These are phyloP conservation scores for Venustaconcha ellipsiformis DNA, from an alignment of 1,140 invertebrate species.

Conservation along the genomic window DNA sequence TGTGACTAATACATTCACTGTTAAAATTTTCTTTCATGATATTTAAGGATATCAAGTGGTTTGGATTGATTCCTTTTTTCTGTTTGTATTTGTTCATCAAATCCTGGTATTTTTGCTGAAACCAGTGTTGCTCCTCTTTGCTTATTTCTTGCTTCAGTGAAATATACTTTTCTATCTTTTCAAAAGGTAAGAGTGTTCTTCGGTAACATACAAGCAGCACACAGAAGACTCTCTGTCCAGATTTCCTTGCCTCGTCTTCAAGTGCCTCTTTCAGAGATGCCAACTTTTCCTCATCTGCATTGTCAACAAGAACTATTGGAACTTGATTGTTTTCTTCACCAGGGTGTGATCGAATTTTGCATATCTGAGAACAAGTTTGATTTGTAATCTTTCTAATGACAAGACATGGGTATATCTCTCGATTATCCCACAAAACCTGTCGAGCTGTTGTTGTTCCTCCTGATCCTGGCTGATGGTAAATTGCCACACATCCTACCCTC, in stretches of 20 bases:
- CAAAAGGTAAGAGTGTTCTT: conserved; percentile 2
- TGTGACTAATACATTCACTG: conserved; percentile 29
- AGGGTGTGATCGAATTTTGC: conserved; percentile 15
- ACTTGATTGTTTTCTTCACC: conserved; percentile 28
- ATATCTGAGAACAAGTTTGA: conserved; percentile 35
- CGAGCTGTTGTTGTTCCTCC: conserved; percentile 43
- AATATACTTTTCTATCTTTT: conserved; percentile 11
- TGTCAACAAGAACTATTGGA: conserved; percentile 40
- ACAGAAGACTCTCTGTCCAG: conserved; percentile 16
- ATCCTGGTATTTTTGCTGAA: conserved; percentile 29
- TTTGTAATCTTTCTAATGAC: conserved; percentile 33
- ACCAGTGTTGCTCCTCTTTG: conserved; percentile 28
- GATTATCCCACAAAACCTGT: conserved; percentile 42
- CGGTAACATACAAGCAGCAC: conserved; percentile 33
- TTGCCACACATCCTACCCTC: conserved; percentile 20
- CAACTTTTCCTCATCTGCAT: conserved; percentile 43
- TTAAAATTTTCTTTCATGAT: conserved; percentile 44
- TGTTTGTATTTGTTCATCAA: conserved; percentile 20
- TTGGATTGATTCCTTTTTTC: conserved; percentile 24
- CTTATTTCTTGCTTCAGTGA: conserved; percentile 29
- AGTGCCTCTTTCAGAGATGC: conserved; percentile 20
- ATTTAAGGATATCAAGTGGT: conserved; percentile 33
- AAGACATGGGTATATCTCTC: conserved; percentile 34
- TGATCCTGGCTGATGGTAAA: conserved; percentile 43
- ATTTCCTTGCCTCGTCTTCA: conserved; percentile 30